Percentiles rank a stretch among this genome's conserved stretches.
Conservation (phyloP, 2,888 invertebrate species). For the Branchipolynoe longqiensis region DNA sequence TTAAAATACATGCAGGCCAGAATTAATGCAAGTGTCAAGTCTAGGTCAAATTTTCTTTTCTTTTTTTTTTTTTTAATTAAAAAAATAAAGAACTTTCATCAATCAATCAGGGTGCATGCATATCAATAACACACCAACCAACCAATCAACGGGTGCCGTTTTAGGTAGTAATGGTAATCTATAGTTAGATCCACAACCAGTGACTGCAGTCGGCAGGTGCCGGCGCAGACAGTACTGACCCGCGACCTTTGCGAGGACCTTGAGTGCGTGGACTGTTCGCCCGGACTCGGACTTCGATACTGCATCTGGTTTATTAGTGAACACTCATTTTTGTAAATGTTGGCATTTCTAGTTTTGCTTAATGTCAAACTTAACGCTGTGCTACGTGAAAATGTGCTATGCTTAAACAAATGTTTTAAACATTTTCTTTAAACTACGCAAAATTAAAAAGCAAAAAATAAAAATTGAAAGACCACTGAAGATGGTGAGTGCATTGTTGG, state of each 20-base stretch:
- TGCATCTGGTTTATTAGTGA: slow-evolving; percentile 60
- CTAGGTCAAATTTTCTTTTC: neutral
- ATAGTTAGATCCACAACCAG: neutral
- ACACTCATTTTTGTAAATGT: neutral
- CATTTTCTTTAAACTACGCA: too few species aligned
- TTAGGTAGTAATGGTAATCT: too few species aligned
- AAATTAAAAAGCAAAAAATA: too few species aligned
- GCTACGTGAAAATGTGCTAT: too few species aligned
- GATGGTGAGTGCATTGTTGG: too few species aligned
- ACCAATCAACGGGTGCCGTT: neutral
- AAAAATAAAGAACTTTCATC: too few species aligned
- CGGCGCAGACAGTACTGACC: slow-evolving; percentile 59
- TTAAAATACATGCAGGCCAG: neutral
- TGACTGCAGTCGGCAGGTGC: neutral
- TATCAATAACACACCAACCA: slow-evolving; percentile 31
- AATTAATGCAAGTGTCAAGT: neutral
- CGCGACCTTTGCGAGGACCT: slow-evolving; percentile 60
- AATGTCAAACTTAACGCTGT: too few species aligned
- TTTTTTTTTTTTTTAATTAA: neutral
- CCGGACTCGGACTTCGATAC: slow-evolving; percentile 64
- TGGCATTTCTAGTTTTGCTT: neutral
- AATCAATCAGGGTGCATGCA: slow-evolving; percentile 39
- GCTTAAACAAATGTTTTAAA: too few species aligned
- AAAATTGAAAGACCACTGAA: too few species aligned
- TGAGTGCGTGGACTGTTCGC: slow-evolving; percentile 56